Evolutionary conservation across 2,888 invertebrate species (phyloP), one percentile per base, ranked within the genome.

Genomic region (Scotopteryx bipunctaria): DNA sequence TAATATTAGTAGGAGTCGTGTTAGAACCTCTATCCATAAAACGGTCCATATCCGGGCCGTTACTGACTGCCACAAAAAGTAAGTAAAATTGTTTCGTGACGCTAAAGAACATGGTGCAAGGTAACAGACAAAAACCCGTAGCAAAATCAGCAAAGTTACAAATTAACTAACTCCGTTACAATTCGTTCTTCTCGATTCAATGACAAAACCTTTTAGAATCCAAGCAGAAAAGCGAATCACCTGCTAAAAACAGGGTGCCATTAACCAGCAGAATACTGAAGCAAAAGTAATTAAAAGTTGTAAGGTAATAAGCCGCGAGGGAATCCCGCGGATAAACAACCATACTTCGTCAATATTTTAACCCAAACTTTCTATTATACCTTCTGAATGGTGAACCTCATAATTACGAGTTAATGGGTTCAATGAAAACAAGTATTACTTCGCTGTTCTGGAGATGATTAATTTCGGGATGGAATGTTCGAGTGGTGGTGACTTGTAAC

Each of bases 281-380:
- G 73, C 72, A 65, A 73, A 75, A 73, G 75, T 75, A 76, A 81
- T 82, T 81, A 78, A 81, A 82, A 81, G 69, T 81, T 81, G 55
- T 50, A 64, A 66, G 69, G 61, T 63, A 66, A 67, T 64, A 67
- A 55, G 57, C 52, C 52, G 14, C 48, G 35, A 36, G 55, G 55
- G 51, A 51, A 58, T 57, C 46, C 54, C 47, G 43, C 45, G 59
- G 69, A 66, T 67, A 73, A 71, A 69, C 69, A 69, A 63, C 64
- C 63, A 58, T 57, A 59, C 59, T 63, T 61, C 68, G 65, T 72
- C 71, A 69, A 74, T 72, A 70, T 69, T 73, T 67, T 64, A 60
- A 69, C 61, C 61, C 65, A 66, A 71, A 72, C 66, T 67, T 69
- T 66, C 57, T 48, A 57, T 69, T 69, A 63, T 64, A 65, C 63